Evolutionary conservation across 1,140 invertebrate genomes (phyloP).

Genomic region (honey bee (Apis mellifera)): DNA sequence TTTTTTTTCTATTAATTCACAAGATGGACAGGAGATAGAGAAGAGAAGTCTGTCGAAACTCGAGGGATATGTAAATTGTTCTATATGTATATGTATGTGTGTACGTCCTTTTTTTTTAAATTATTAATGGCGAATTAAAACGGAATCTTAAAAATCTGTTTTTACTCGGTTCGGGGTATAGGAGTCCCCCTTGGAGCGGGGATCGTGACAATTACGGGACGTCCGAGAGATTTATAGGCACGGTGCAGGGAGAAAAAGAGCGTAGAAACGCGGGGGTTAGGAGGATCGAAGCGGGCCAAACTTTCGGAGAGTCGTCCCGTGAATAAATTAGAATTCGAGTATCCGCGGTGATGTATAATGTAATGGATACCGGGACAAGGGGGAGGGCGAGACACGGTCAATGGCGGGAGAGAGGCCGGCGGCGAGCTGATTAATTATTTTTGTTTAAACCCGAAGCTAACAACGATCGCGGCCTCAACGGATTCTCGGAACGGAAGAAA

Average conservation of each 20-base stretch:
- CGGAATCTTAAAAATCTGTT: slow-evolving; percentile 39
- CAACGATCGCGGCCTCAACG: slow-evolving; percentile 58
- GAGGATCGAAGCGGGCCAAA: slow-evolving; percentile 58
- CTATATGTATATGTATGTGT: no score
- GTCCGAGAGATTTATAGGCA: slow-evolving; percentile 68
- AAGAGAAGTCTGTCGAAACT: no score
- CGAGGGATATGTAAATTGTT: no score
- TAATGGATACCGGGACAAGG: slow-evolving; percentile 75
- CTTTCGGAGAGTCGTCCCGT: slow-evolving; percentile 65
- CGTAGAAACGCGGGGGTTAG: slow-evolving; percentile 40
- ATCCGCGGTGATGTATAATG: slow-evolving; percentile 79
- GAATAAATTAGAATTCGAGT: slow-evolving; percentile 80
- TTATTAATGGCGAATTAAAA: no score
- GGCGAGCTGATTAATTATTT: slow-evolving; percentile 78
- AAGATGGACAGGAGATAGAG: no score
- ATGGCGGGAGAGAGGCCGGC: slow-evolving; percentile 39
- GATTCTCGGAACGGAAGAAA: slow-evolving; percentile 69
- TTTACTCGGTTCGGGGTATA: slow-evolving; percentile 12
- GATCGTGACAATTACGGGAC: slow-evolving; percentile 70
- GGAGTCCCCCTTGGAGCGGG: slow-evolving; percentile 24
- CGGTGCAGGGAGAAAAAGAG: slow-evolving; percentile 32
- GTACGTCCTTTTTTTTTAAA: no score
- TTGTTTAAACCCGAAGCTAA: slow-evolving; percentile 73
- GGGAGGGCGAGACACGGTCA: slow-evolving; percentile 6
- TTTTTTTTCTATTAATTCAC: no score